These are phyloP conservation scores for Python bivittatus DNA, from an alignment of 2,113 vertebrate species.

Conservation along the genomic window DNA sequence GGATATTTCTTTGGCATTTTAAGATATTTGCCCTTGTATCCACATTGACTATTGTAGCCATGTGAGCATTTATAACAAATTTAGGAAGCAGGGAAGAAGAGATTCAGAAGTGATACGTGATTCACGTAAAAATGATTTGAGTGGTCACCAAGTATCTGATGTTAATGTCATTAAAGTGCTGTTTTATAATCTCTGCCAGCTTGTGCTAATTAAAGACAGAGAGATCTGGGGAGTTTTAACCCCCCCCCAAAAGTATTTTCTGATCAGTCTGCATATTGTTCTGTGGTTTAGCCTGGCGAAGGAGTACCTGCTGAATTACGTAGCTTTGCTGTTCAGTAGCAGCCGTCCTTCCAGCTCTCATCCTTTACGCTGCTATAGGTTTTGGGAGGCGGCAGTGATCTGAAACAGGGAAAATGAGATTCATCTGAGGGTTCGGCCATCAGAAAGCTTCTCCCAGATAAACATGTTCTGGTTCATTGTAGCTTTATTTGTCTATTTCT, in stretches of 20 bases:
- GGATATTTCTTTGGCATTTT: constrained; percentile 90
- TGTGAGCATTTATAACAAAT: constrained; percentile 65
- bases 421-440: not conserved
- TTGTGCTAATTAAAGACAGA: constrained; percentile 82
- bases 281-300: constrained; percentile 68
- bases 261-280: constrained; percentile 76
- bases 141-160: constrained; percentile 80
- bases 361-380: constrained; percentile 83
- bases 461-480: not conserved
- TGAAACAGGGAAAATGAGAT: constrained; percentile 64
- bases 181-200: constrained; percentile 82
- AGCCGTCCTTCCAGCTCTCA: constrained; percentile 97
- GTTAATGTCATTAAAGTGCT: constrained; percentile 95
- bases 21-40: constrained; percentile 69
- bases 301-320: constrained; percentile 68
- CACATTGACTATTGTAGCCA: constrained; percentile 71
- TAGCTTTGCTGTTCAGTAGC: constrained; percentile 82
- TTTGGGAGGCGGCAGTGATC: constrained; percentile 91
- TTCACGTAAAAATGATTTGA: constrained; percentile 74
- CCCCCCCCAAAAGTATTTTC: constrained; percentile 74
- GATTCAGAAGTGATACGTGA: constrained; percentile 61
- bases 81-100: constrained; percentile 69
- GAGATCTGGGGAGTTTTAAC: constrained; percentile 73
- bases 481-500: not conserved
- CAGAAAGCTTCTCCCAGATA: not conserved